These are phyloP conservation scores for Ischnura elegans DNA, from an alignment of 2,888 invertebrate species.

Conservation along the genomic window DNA sequence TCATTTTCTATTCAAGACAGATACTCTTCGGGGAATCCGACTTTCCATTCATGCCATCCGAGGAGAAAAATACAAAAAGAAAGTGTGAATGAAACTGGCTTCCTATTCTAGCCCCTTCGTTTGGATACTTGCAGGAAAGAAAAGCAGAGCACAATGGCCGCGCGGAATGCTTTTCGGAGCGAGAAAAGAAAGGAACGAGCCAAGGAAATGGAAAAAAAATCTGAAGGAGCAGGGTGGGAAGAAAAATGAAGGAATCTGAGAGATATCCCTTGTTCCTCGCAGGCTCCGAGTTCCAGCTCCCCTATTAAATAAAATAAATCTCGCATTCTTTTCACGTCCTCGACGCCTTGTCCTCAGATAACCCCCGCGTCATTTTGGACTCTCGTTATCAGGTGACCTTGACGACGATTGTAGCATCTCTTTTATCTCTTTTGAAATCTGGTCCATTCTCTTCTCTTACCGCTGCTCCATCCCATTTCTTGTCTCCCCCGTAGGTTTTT, in stretches of 20 bases:
- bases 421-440: neutral
- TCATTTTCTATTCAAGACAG: neutral
- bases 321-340: neutral
- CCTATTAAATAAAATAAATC: neutral
- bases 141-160: neutral
- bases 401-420: conserved; percentile 16
- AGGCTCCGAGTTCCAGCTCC: neutral
- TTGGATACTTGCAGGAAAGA: neutral
- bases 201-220: conserved; percentile 24
- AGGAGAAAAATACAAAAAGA: neutral
- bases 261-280: neutral
- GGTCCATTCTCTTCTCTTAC: neutral
- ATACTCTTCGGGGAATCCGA: neutral
- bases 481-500: neutral
- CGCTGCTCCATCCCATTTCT: neutral
- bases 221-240: neutral
- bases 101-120: neutral
- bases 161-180: neutral
- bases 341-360: neutral
- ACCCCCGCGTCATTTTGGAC: neutral
- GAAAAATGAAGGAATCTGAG: neutral
- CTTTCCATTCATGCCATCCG: neutral
- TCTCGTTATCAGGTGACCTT: conserved; percentile 38
- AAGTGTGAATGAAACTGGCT: conserved; percentile 18
- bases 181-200: conserved; percentile 6